Evolutionary conservation across 2,797 vertebrate species (phyloP).

Genomic region (Argya squamiceps): DNA sequence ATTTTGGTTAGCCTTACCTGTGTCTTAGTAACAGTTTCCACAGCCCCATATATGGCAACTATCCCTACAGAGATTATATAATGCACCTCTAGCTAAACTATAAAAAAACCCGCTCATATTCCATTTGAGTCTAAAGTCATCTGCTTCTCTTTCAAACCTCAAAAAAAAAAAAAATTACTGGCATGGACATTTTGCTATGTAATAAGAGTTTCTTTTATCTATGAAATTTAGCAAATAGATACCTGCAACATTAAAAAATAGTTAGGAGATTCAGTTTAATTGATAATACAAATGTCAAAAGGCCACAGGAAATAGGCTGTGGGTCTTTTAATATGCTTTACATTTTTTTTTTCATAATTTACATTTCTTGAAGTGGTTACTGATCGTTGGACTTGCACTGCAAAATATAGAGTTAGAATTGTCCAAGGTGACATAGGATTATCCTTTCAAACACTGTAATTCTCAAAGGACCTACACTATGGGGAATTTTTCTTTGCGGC

Average conservation of each 20-base stretch:
- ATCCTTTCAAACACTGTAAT: neutral
- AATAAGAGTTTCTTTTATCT: neutral
- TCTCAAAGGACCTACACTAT: neutral
- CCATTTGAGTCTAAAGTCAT: neutral
- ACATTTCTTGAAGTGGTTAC: neutral
- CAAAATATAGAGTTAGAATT: neutral
- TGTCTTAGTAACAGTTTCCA: neutral
- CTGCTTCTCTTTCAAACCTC: neutral
- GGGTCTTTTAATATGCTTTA: neutral
- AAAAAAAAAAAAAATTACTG: neutral
- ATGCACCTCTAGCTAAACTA: neutral
- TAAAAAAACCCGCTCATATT: neutral
- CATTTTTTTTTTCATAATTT: neutral
- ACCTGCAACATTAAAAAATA: neutral
- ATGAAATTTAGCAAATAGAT: neutral
- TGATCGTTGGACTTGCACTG: neutral
- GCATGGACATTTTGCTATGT: neutral
- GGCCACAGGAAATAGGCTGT: accelerated
- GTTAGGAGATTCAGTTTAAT: neutral
- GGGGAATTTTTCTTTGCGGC: neutral
- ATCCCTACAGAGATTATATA: neutral
- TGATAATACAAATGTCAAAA: neutral
- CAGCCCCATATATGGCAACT: neutral
- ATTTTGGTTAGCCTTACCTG: neutral
- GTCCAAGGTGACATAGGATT: neutral